Conservation (phyloP, 2,888 invertebrate genomes). For the Tinea semifulvella region DNA sequence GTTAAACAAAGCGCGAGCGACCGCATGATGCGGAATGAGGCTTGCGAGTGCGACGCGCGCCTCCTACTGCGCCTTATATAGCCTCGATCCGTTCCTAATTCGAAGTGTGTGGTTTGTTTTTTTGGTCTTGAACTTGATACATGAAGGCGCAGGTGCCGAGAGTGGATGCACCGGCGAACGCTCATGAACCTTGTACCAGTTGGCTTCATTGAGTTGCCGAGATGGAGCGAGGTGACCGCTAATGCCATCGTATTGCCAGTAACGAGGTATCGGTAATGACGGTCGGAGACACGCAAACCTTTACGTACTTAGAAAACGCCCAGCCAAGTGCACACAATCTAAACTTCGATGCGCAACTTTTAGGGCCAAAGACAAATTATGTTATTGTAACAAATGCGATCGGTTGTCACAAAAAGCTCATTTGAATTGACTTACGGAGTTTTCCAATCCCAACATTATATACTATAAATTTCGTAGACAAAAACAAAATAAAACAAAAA, state of each 20-base stretch:
- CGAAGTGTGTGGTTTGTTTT: conserved; percentile 45
- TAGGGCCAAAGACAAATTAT: too few relatives aligned
- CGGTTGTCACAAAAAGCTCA: too few relatives aligned
- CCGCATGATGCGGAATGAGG: conserved; percentile 57
- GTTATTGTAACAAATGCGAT: too few relatives aligned
- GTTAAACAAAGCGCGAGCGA: conserved; percentile 37
- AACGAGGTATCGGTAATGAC: too few relatives aligned
- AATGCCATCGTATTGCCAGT: background rate
- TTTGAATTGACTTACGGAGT: too few relatives aligned
- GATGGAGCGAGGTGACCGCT: conserved; percentile 11
- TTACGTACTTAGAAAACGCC: too few relatives aligned
- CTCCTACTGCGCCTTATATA: conserved; percentile 56
- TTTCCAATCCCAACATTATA: too few relatives aligned
- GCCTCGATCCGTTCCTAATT: conserved; percentile 55
- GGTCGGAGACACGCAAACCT: too few relatives aligned
- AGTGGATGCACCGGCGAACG: conserved; percentile 39
- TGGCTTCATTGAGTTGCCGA: conserved; percentile 21
- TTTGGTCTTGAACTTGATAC: conserved; percentile 54
- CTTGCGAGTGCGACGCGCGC: conserved; percentile 58
- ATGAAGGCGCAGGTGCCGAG: conserved; percentile 25
- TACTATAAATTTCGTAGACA: too few relatives aligned
- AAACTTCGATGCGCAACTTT: too few relatives aligned
- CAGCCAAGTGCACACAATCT: too few relatives aligned
- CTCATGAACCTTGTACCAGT: conserved; percentile 62
- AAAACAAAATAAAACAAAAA: too few relatives aligned